Base-by-base conservation (phyloP, 2,888 invertebrate genomes). In the Melieria picta region DNA sequence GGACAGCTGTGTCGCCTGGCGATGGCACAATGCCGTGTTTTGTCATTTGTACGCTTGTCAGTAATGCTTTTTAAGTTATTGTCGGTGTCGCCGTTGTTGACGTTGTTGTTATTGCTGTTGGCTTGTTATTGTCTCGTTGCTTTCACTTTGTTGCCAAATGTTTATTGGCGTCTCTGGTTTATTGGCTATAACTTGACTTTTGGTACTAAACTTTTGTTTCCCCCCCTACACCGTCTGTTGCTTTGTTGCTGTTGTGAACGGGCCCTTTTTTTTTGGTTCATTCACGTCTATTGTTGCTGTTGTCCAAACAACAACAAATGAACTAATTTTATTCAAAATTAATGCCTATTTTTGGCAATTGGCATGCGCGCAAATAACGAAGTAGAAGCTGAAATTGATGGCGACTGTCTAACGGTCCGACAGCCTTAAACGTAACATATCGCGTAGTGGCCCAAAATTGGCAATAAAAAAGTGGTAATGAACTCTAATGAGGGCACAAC, bases 401-500 rank as follows among this genome's bases (percentile, higher is more conserved):
- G 43, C 64, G 30, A 65, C 52, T 52, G 42, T n/a, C 50, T n/a
- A 9, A n/a, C 45, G n/a, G 60, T 45, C 45, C 46, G 52, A 42
- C 43, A 11, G 50, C 52, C 52, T 52, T 52, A 52, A 64, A 30
- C 3, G 30, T 30, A 30, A 30, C 30, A 30, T 30, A 30, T 30
- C 30, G 30, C 30, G 30, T 30, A 1, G 30, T 30, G 2, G 30
- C 30, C 30, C 30, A 63, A 64, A 64, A 45, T 65, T 16, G 30
- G 46, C 47, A 16, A 56, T 65, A 65, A 65, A 30, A 65, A 30
- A 56, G 65, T 65, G 56, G 56, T 65, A 65, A 65, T 65, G 65
- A 65, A 65, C 65, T 65, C 47, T 56, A 57, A 65, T 56, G 55
- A 56, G 65, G 56, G 7, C 65, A 57, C 30, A 30, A 30, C 30